A percentile compares a stretch with the other conserved stretches of the same genome.
Conservation (phyloP, 2,113 vertebrate genomes). For the Propithecus coquereli region DNA sequence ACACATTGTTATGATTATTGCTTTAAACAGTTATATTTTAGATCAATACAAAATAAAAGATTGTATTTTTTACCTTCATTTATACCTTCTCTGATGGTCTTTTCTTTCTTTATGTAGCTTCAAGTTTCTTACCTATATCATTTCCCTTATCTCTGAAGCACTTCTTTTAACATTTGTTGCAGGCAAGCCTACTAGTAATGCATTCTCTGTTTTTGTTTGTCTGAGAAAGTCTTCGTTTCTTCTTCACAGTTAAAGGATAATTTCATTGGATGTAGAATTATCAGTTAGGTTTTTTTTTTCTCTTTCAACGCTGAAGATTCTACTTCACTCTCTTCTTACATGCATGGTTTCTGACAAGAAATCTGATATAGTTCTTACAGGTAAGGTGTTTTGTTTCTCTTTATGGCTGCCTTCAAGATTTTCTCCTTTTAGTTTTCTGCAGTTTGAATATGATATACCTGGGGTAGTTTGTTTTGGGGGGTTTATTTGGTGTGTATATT, state of each 20-base stretch:
- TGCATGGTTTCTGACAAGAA: not conserved
- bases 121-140: not conserved
- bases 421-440: not conserved
- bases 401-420: not conserved
- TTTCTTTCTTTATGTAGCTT: not conserved
- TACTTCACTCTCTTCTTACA: not conserved
- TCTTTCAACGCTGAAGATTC: not conserved
- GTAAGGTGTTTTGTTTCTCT: not conserved
- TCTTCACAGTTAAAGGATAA: not conserved
- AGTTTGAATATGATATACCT: not conserved
- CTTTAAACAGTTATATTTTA: not conserved
- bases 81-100: not conserved
- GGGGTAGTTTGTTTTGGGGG: not conserved
- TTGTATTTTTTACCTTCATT: not conserved
- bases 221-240: not conserved
- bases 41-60: not conserved
- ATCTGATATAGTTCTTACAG: not conserved
- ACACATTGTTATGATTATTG: not conserved
- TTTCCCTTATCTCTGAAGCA: not conserved
- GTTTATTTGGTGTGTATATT: not conserved
- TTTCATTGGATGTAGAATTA: not conserved
- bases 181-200: not conserved
- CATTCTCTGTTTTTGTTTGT: not conserved
- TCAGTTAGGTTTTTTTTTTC: not conserved
- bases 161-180: not conserved